Evolutionary conservation across 2,113 vertebrate species (phyloP).

Genomic region (Isurus oxyrinchus): DNA sequence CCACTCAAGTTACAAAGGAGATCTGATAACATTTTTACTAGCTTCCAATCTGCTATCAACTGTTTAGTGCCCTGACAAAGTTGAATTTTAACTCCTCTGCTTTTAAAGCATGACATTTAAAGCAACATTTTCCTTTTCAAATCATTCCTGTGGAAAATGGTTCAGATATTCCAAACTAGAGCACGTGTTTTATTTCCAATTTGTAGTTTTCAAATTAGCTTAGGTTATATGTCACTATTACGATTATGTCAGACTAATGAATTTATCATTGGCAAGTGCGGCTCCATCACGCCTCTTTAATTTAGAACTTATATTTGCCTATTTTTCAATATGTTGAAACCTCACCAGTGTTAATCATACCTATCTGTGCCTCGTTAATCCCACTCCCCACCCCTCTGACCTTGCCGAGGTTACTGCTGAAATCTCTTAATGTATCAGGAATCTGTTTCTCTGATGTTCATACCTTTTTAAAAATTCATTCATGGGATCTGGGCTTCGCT

Average conservation of each 20-base stretch:
- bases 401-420: background rate
- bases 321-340: background rate
- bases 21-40: background rate
- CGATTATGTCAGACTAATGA: background rate
- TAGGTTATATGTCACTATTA: background rate
- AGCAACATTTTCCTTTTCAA: background rate
- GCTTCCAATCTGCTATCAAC: background rate
- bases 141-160: background rate
- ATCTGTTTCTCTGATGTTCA: background rate
- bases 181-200: background rate
- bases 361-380: background rate
- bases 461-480: no score
- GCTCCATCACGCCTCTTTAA: background rate
- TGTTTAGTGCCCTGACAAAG: background rate
- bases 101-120: background rate
- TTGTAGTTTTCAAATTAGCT: background rate
- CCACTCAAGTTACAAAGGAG: background rate
- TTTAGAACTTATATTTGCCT: background rate
- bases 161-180: background rate
- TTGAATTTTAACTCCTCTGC: background rate
- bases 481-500: no score
- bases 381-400: background rate
- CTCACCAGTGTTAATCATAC: background rate
- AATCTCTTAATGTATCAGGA: background rate
- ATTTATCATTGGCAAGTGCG: background rate